These are phyloP conservation scores for Pinctada fucata DNA, from an alignment of 2,888 invertebrate genomes.

Conservation along the genomic window DNA sequence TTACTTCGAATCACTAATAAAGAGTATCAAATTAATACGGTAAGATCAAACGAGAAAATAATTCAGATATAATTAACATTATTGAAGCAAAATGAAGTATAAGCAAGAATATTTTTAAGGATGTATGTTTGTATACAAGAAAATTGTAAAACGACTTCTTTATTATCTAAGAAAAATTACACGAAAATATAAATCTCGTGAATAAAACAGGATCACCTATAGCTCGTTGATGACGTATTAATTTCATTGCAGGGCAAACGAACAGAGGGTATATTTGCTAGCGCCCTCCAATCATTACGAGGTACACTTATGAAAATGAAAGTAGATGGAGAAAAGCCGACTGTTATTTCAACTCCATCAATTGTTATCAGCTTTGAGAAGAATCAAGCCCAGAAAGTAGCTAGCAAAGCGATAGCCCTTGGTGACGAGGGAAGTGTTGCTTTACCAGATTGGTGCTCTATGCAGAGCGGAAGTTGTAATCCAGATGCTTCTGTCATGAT, in stretches of 20 bases:
- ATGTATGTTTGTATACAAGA: too few species aligned
- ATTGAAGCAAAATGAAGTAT: too few species aligned
- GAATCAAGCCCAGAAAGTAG: slow-evolving; percentile 33
- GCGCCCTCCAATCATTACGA: slow-evolving; percentile 7
- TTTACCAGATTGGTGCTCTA: slow-evolving; percentile 52
- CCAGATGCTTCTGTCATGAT: slow-evolving; percentile 36
- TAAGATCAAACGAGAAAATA: not conserved
- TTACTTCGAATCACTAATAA: not conserved
- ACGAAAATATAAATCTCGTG: too few species aligned
- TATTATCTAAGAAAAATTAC: too few species aligned
- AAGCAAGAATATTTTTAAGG: too few species aligned
- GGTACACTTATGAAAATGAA: slow-evolving; percentile 24
- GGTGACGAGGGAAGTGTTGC: slow-evolving; percentile 41
- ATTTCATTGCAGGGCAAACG: not conserved
- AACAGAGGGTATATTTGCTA: not conserved
- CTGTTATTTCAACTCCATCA: slow-evolving; percentile 34
- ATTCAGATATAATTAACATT: too few species aligned
- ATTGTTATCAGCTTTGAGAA: slow-evolving; percentile 37
- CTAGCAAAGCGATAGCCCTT: slow-evolving; percentile 28
- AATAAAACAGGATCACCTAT: too few species aligned
- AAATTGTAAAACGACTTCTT: too few species aligned
- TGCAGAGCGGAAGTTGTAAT: slow-evolving; percentile 41
- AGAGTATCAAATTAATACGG: not conserved
- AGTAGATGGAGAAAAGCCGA: slow-evolving; percentile 45
- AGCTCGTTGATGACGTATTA: too few species aligned